Base-by-base conservation (phyloP, 1,140 invertebrate species). In the Dryas iulia region DNA sequence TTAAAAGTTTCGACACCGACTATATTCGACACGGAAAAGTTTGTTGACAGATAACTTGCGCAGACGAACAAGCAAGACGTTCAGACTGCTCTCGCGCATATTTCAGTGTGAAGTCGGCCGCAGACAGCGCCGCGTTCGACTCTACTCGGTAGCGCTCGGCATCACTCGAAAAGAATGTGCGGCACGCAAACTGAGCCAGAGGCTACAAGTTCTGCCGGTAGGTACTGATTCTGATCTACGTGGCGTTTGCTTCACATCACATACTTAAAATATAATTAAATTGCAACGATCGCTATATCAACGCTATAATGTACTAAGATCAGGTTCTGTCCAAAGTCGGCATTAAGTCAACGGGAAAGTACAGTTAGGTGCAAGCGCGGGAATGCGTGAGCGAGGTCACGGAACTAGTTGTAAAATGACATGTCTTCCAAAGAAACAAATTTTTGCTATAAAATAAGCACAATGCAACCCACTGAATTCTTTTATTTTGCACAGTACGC, bases 341-440 rank as follows among this genome's bases (percentile, higher is more conserved):
- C 78, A 89, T 90, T 88, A 89, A 91, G 82, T 90, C 87, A 89
- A 88, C 89, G 84, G 87, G 86, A 91, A 91, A 87, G 89, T 90
- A 91, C 89, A 86, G 89, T 91, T 91, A 91, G 87, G 77, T 89
- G 87, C 89, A 91, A 77, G 86, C 89, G 88, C 86, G 87, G 86
- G 89, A 91, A 91, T 91, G 89, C 86, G 87, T 91, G 88, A 91
- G 89, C 89, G 89, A 91, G 89, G 89, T 91, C 88, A 91, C 89
- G 84, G 86, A 91, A 89, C 89, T 91, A 89, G 88, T 91, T 89
- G 87, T 90, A 87, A 90, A 74, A 91, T 90, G 84, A 91, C 88
- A 87, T 85, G 84, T 82, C 81, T 86, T 86, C 79, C 76, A 73
- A 81, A 79, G 84, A 89, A 82, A 84, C 76, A 80, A 69, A 74